These are phyloP conservation scores for Yponomeuta cagnagella DNA, from an alignment of 2,888 invertebrate species.

Conservation along the genomic window DNA sequence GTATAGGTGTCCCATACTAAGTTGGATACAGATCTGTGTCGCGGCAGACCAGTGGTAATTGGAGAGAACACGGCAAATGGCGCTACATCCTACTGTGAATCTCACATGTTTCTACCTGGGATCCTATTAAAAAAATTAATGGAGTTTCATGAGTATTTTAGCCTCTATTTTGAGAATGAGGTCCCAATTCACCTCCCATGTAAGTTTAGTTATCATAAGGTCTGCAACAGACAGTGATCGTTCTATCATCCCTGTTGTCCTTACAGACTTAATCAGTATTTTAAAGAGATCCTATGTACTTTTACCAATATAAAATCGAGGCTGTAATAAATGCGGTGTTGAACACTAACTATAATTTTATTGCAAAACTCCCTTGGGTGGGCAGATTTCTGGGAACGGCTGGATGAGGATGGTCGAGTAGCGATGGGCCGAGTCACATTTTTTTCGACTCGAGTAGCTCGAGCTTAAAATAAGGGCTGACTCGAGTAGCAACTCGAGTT, in stretches of 20 bases:
- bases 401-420: no score
- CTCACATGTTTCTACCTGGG: slow-evolving; percentile 18
- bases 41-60: not conserved
- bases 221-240: slow-evolving; percentile 5
- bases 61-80: slow-evolving; percentile 12
- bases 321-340: slow-evolving; percentile 58
- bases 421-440: no score
- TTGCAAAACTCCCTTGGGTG: slow-evolving; percentile 21
- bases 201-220: slow-evolving; percentile 10
- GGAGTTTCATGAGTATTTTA: not conserved
- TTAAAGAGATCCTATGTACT: slow-evolving; percentile 45
- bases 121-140: not conserved
- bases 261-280: slow-evolving; percentile 45
- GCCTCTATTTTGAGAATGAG: not conserved
- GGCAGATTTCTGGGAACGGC: no score
- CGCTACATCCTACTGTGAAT: slow-evolving; percentile 20
- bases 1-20: no score
- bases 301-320: slow-evolving; percentile 34
- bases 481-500: no score
- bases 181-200: not conserved
- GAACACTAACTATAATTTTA: slow-evolving; percentile 26
- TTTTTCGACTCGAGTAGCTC: no score
- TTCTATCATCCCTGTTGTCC: not conserved
- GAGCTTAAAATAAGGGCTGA: no score
- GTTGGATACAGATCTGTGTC: no score